Percentiles rank a stretch among this genome's conserved stretches.
These are phyloP conservation scores for Vombatus ursinus DNA, from an alignment of 2,113 vertebrate genomes.

Conservation along the genomic window DNA sequence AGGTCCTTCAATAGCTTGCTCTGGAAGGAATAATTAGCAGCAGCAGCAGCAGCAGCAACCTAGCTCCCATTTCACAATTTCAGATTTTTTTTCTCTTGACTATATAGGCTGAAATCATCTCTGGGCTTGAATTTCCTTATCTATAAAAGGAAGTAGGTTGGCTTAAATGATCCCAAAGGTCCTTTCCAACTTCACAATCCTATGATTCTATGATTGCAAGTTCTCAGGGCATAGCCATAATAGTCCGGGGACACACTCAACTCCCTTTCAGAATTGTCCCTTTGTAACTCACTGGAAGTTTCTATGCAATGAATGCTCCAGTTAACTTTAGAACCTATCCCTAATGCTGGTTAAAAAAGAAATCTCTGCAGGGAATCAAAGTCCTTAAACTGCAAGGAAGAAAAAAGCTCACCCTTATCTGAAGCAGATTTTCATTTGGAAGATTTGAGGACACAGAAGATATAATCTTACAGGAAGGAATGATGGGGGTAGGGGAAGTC, in stretches of 20 bases:
- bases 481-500: not conserved
- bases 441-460: not conserved
- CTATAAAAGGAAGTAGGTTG: not conserved
- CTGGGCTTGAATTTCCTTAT: not conserved
- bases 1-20: not conserved
- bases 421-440: not conserved
- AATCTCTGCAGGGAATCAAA: not conserved
- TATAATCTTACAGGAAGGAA: not conserved
- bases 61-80: not conserved
- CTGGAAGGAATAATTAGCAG: not conserved
- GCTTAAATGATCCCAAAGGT: not conserved
- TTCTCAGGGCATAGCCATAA: not conserved
- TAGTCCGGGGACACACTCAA: not conserved
- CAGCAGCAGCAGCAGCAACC: not conserved
- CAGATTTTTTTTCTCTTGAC: not conserved
- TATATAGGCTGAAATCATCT: not conserved
- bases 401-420: not conserved
- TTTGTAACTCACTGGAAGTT: not conserved
- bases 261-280: not conserved
- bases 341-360: not conserved
- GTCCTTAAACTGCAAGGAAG: not conserved
- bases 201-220: not conserved
- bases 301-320: not conserved
- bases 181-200: not conserved
- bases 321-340: conserved; percentile 1